Conservation (phyloP, 1,140 invertebrate species). For the Eueides isabella region DNA sequence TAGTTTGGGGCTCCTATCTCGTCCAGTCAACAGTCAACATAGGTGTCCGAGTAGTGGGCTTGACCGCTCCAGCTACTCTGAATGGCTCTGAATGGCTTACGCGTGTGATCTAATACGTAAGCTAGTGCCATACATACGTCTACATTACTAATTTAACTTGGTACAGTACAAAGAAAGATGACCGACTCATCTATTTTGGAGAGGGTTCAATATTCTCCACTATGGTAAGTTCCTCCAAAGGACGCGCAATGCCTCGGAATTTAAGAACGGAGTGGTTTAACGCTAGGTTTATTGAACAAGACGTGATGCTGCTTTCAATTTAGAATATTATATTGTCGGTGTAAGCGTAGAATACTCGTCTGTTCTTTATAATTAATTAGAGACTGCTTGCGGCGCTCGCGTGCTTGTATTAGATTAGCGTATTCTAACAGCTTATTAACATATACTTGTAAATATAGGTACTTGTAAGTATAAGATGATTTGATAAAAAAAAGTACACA, state of each 20-base stretch:
- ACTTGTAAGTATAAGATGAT: neutral
- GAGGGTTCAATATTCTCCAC: too few species aligned
- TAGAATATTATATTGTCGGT: neutral
- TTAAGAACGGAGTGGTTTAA: too few species aligned
- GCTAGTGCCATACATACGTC: neutral
- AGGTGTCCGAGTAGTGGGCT: neutral
- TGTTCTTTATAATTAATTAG: neutral
- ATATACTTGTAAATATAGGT: neutral
- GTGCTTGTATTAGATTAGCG: neutral
- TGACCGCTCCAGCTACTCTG: neutral
- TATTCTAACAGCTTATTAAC: neutral
- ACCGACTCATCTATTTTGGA: neutral
- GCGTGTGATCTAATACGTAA: neutral
- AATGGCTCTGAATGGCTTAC: neutral
- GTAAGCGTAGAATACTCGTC: neutral
- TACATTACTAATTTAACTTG: neutral
- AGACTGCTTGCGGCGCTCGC: neutral
- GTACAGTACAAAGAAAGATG: neutral
- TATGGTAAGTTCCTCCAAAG: too few species aligned
- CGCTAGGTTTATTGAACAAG: too few species aligned
- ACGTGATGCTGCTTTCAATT: neutral
- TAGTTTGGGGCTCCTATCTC: neutral
- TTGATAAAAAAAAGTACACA: neutral
- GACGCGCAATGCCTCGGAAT: too few species aligned
- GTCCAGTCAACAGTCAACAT: neutral